phyloP scores from a whole-genome alignment of 2,888 invertebrate genomes.

The Tanypteryx hageni region DNA sequence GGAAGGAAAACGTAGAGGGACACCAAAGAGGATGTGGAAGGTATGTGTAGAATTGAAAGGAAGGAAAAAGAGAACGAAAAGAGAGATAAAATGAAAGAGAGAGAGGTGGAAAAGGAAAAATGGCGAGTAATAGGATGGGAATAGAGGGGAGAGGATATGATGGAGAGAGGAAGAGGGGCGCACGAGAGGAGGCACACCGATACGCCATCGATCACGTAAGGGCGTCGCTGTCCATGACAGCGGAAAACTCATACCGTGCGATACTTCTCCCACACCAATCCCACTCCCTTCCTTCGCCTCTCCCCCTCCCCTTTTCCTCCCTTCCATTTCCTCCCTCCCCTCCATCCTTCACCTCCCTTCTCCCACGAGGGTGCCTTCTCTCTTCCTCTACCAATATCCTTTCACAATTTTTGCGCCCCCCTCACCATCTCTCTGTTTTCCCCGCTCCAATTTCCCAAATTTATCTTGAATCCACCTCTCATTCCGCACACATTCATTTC shows the following conservation, averaged over 20 bases:
- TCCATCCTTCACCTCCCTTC: background rate
- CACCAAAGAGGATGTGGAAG: background rate
- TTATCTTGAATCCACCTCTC: constrained; percentile 11
- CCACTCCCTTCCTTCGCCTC: background rate
- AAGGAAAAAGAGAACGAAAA: background rate
- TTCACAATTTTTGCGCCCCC: constrained; percentile 1
- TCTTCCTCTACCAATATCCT: constrained; percentile 18
- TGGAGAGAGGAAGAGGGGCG: background rate
- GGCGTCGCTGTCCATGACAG: constrained; percentile 63
- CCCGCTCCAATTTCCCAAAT: background rate
- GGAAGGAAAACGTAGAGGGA: background rate
- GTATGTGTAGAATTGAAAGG: too few species aligned
- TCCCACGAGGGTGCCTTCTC: background rate
- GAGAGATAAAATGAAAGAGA: background rate
- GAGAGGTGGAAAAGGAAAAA: background rate
- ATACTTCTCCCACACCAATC: constrained; percentile 22
- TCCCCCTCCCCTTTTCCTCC: background rate
- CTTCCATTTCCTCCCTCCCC: background rate
- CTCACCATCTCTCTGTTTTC: background rate
- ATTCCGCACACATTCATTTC: constrained; percentile 15
- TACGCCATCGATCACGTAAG: constrained; percentile 59
- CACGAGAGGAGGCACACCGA: constrained; percentile 39
- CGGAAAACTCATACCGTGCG: constrained; percentile 63
- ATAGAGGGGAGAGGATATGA: background rate
- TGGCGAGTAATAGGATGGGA: background rate